These are phyloP conservation scores for Rhopalosiphum maidis DNA, from an alignment of 1,140 invertebrate genomes.

Conservation along the genomic window DNA sequence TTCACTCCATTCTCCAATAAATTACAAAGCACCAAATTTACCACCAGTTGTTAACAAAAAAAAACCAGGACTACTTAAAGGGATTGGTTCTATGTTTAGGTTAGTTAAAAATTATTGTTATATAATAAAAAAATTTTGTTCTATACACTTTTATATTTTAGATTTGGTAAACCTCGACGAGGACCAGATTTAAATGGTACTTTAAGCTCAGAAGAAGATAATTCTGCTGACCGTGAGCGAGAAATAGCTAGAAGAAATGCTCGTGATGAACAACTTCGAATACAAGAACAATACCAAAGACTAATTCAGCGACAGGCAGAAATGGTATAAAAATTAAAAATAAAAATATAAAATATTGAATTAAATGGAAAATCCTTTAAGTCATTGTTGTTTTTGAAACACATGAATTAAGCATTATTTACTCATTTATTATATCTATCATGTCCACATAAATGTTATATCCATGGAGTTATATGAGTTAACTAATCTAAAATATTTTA, in stretches of 20 bases:
- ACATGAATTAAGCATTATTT: neutral
- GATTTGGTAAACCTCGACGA: conserved; percentile 80
- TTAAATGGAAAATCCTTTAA: neutral
- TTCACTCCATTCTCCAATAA: conserved; percentile 71
- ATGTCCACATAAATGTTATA: too few relatives aligned
- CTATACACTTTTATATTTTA: conserved; percentile 58
- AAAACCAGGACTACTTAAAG: conserved; percentile 75
- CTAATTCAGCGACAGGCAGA: conserved; percentile 62
- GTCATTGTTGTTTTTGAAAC: neutral
- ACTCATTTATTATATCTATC: neutral
- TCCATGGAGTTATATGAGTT: too few relatives aligned
- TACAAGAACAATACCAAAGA: conserved; percentile 65
- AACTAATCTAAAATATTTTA: too few relatives aligned
- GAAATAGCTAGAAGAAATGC: conserved; percentile 62
- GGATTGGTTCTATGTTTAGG: conserved; percentile 83
- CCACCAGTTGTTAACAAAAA: conserved; percentile 71
- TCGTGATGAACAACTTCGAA: conserved; percentile 63
- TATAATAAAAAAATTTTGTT: neutral
- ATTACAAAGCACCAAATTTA: conserved; percentile 67
- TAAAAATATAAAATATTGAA: too few relatives aligned
- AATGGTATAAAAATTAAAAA: too few relatives aligned
- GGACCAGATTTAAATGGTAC: conserved; percentile 60
- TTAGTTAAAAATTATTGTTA: conserved; percentile 59
- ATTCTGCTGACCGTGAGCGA: conserved; percentile 61
- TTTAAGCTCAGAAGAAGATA: conserved; percentile 59